Evolutionary conservation across 2,888 invertebrate species (phyloP).

Genomic region (Cerceris ruficornis): DNA sequence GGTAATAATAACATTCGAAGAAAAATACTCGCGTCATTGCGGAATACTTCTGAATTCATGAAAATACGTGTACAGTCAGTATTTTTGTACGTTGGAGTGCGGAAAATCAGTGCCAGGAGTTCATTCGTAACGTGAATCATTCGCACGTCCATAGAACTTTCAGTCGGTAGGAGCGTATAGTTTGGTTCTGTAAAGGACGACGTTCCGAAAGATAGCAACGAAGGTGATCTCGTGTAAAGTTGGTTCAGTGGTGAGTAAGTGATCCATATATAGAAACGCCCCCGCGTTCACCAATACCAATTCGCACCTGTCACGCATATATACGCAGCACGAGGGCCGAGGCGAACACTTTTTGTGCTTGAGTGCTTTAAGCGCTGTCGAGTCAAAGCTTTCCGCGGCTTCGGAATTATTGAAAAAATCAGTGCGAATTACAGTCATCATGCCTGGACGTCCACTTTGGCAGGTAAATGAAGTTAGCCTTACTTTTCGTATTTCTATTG

Average conservation of each 20-base stretch:
- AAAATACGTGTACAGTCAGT: too few species aligned
- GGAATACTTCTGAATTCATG: neutral
- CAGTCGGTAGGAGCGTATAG: neutral
- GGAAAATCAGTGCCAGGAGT: too few species aligned
- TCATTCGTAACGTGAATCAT: too few species aligned
- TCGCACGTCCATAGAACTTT: neutral
- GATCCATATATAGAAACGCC: slow-evolving; percentile 80
- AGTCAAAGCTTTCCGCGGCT: slow-evolving; percentile 18
- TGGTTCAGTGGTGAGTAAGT: slow-evolving; percentile 69
- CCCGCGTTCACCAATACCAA: slow-evolving; percentile 75
- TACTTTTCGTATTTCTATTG: neutral
- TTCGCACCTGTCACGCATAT: slow-evolving; percentile 78
- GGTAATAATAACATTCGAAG: neutral
- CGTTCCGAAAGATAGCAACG: slow-evolving; percentile 14
- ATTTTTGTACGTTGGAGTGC: too few species aligned
- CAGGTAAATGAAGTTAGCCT: slow-evolving; percentile 83
- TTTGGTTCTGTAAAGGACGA: slow-evolving; percentile 16
- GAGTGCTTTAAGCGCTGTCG: slow-evolving; percentile 58
- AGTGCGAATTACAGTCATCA: slow-evolving; percentile 77
- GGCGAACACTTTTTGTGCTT: slow-evolving; percentile 79
- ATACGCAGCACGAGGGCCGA: slow-evolving; percentile 75
- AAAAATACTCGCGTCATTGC: neutral
- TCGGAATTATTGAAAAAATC: slow-evolving; percentile 29
- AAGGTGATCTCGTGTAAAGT: slow-evolving; percentile 33
- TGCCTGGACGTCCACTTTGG: slow-evolving; percentile 91